Evolutionary conservation across 2,797 vertebrate species (phyloP), one percentile per base, ranked within the genome.

Genomic region (Odontamblyopus rebecca): DNA sequence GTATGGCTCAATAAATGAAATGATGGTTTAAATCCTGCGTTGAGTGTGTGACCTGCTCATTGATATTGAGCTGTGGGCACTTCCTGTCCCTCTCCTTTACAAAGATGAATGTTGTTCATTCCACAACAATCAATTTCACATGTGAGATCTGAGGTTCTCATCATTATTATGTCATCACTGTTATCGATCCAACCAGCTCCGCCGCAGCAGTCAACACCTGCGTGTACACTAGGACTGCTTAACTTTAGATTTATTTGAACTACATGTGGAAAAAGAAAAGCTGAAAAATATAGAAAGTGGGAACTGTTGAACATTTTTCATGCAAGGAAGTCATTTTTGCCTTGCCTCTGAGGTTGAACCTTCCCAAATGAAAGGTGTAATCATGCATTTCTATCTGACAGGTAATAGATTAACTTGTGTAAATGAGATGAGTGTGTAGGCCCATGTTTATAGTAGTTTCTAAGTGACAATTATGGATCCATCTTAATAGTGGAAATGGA

Each of bases 81-180:
- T 19, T 26, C 16, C 61, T 63, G 61, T 41, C 32, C 61, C 9
- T 63, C 35, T 63, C 1, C n/a, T 13, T 65, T 65, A 65, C 38
- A 16, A 32, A 30, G 48, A 53, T 67, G 27, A 12, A 67, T 53
- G 23, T 29, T 32, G 27, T 53, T 53, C 48, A 32, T 12, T 30
- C 67, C n/a, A 48, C 16, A 59, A 44, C 67, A 69, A 44, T 60
- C 54, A 26, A 69, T 69, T 60, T 18, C 35, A 48, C 23, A 53
- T 67, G 44, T 29, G 3, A 23, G 26, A 29, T 4, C 4, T 32
- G 26, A 8, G 61, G 30, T 3, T 48, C 44, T 48, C 12, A 35
- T 59, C 0, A 70, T 61, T 38, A 16, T 0, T 3, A 53, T 54
- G 38, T 53, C 19, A 72, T 69, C 48, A 27, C n/a, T 66, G 50